These are phyloP conservation scores for Manacus vitellinus DNA, from an alignment of 2,113 vertebrate genomes.

Conservation along the genomic window DNA sequence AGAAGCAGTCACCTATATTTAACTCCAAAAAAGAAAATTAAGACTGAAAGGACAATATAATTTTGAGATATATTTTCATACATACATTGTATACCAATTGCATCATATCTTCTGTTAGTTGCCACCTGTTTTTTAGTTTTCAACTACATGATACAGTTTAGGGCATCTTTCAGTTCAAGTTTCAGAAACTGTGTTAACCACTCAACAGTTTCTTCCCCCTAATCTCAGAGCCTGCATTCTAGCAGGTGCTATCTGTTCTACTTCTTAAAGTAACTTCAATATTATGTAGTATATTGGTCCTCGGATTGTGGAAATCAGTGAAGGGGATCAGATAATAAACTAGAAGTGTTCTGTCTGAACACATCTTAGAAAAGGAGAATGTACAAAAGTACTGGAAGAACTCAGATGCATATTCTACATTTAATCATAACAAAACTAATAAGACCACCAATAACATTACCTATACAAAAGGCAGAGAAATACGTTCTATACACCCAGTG, in stretches of 20 bases:
- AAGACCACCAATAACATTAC: fast-evolving
- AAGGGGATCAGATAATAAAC: background rate
- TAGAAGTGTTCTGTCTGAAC: background rate
- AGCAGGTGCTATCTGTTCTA: background rate
- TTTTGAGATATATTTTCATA: background rate
- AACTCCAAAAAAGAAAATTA: background rate
- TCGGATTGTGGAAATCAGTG: background rate
- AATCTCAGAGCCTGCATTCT: background rate
- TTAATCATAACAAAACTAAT: background rate
- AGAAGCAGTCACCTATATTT: background rate
- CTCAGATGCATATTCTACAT: background rate
- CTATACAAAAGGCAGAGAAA: background rate
- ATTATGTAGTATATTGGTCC: background rate
- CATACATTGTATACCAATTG: background rate
- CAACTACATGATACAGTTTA: background rate
- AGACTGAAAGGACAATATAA: background rate
- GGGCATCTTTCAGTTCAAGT: background rate
- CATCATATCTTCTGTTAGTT: background rate
- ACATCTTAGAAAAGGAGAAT: background rate
- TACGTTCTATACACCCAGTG: background rate
- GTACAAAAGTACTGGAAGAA: background rate
- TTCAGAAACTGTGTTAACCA: background rate
- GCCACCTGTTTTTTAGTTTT: background rate
- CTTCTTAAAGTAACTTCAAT: background rate
- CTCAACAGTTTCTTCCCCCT: background rate